Evolutionary conservation across 2,113 vertebrate species (phyloP), one percentile per base, ranked within the genome.

Genomic region (Rhea pennata): DNA sequence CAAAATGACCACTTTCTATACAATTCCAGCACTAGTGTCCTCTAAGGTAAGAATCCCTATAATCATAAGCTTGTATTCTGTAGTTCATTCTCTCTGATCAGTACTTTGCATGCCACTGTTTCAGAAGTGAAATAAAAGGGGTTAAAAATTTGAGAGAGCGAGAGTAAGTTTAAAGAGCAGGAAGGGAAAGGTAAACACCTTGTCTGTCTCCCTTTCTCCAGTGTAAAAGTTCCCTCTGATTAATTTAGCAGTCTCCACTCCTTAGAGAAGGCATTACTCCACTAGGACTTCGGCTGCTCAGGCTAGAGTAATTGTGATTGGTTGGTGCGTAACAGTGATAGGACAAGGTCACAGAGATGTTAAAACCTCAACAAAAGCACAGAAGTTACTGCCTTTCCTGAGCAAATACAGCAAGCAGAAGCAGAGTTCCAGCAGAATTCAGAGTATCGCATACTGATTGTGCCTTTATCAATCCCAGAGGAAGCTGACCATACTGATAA

Each of bases 231-330:
- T 39, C 40, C 56, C 26, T 80, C 71, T 90, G 79, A 90, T 92
- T 93, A 93, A 96, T 96, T 93, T 92, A 94, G 75, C 59, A 92
- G 79, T 62, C 83, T 64, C 14, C 59, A 12, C 53, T 93, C 50
- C 86, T 92, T 79, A 51, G 81, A 87, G 87, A 62, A 77, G 75
- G 29, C 9, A 5, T 79, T 88, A 74, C 59, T 83, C 0, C 2
- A 86, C 48, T 15, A 69, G 79, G 51, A 64, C 39, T 76, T 93
- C 54, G 58, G 40, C 36, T 89, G 65, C 61, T 86, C 39, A 36
- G 65, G 46, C 54, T 54, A 33, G 62, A 74, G 29, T 36, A 65
- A 84, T 56, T 80, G 72, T 0, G 1, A 75, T 67, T 31, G 10
- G 21, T 39, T 94, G 31, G 50, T 50, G 12, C 46, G 40, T 80